Evolutionary conservation across 2,888 invertebrate genomes (phyloP), one percentile per base, ranked within the genome.

Genomic region (Heliconius aoede): DNA sequence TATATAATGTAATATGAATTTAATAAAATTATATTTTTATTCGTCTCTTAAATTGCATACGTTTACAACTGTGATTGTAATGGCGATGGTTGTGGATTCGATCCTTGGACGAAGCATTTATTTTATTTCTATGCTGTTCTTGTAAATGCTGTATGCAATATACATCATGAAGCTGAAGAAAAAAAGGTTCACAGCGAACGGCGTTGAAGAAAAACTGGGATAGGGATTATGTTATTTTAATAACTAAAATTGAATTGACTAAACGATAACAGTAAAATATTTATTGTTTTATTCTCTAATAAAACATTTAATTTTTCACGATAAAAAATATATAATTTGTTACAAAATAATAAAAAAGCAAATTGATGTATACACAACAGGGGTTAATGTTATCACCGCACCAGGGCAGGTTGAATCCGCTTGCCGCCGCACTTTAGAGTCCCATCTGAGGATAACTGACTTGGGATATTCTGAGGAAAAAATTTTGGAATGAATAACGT

Each of bases 361-460:
- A 55, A 7, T 65, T 18, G 67, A 13, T 51, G 28, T 51, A 51
- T 21, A n/a, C 51, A 51, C 68, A 51, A 68, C 68, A 30, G 51
- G 68, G 68, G 68, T 51, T 68, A 51, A 68, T 51, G 46, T 51
- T 68, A 68, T 68, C 30, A 11, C 68, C 51, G 28, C 28, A 51
- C 13, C 68, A 28, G 5, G 32, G 67, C 24, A 51, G 68, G 51
- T 68, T 51, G 28, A 51, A 51, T 21, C 28, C 68, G 18, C 68
- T 46, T 68, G 51, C 51, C 51, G 30, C 21, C 51, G 51, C 30
- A 30, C 51, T n/a, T 68, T 51, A 68, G 46, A 68, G 68, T 68
- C 68, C 68, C 68, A 68, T 68, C 68, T 68, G 51, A 68, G 68
- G 51, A 68, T 51, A 68, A 68, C 26, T 51, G 68, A 68, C 30